Base-by-base conservation (phyloP, 2,888 invertebrate genomes). In the Cybosia mesomella region DNA sequence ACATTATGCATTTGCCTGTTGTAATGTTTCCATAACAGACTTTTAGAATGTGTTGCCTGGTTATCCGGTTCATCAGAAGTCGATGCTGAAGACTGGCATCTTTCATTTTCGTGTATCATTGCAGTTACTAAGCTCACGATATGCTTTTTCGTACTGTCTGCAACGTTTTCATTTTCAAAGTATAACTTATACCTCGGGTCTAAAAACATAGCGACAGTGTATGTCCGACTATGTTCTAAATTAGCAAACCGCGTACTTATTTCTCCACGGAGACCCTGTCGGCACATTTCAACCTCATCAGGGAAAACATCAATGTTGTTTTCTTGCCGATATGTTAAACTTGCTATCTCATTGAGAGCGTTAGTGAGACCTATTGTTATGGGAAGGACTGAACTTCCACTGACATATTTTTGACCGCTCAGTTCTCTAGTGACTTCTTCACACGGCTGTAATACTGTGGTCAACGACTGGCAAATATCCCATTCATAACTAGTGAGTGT, bases 151-250 rank as follows among this genome's bases (percentile, higher is more conserved):
- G 68, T 70, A 3, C 7, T 60, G 1, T 70, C 70, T 22, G 66
- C 68, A 13, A 53, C 24, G 5, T 21, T 66, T 24, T 22, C 53
- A 62, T 66, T 66, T 3, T 66, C 39, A 34, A 72, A 74, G 22
- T 74, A 68, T 28, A 70, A 53, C 22, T 72, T 72, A 34, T 66
- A 72, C 21, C 68, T 53, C 5, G 72, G 66, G 55, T 72, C 68
- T n/a, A 74, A 53, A 70, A 65, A 71, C 21, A 36, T 67, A 24
- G 34, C 24, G 5, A 39, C 22, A 10, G 64, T 55, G 8, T 32
- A 64, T 0, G 68, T 69, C 10, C 39, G n/a, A 22, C 69, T 69
- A 15, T 34, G 32, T 18, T 69, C 62, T 22, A 68, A 66, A 68
- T 65, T 57, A 2, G 36, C 8, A 32, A 72, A 72, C n/a, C 64